These are phyloP conservation scores for Amphiprion clarkii DNA, from an alignment of 2,797 vertebrate species.

Conservation along the genomic window DNA sequence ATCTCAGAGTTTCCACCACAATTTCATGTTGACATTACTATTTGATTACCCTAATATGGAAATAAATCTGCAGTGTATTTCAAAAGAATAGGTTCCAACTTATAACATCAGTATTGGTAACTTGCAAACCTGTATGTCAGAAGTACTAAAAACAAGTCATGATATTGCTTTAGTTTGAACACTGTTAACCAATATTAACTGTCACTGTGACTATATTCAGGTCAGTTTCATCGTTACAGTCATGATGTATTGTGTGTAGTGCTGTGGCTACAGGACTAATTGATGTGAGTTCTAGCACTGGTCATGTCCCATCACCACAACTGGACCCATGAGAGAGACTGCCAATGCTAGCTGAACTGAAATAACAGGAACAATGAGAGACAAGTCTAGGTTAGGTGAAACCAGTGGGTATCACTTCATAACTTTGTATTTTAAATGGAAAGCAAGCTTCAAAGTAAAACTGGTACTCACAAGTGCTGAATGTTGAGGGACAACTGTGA, in stretches of 20 bases:
- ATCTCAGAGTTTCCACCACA: constrained; percentile 22
- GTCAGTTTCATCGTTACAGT: background rate
- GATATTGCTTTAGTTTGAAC: background rate
- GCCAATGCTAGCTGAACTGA: background rate
- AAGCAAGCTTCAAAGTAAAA: background rate
- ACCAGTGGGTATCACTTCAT: background rate
- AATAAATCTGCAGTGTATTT: background rate
- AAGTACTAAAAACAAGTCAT: background rate
- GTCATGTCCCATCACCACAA: too few relatives aligned
- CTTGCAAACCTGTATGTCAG: background rate
- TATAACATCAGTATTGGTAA: background rate
- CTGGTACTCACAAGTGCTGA: background rate
- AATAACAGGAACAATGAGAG: too few relatives aligned
- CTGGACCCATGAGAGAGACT: too few relatives aligned
- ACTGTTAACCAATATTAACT: background rate
- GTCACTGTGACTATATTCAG: background rate
- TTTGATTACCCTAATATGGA: constrained; percentile 20
- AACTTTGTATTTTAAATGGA: background rate
- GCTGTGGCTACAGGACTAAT: too few relatives aligned
- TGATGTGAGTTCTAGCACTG: too few relatives aligned
- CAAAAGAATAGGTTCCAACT: background rate
- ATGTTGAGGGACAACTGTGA: background rate
- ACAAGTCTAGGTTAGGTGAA: too few relatives aligned
- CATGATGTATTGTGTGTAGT: too few relatives aligned
- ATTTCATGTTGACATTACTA: constrained; percentile 38